phyloP scores from a whole-genome alignment of 2,113 vertebrate species.

The Rostratula benghalensis region DNA sequence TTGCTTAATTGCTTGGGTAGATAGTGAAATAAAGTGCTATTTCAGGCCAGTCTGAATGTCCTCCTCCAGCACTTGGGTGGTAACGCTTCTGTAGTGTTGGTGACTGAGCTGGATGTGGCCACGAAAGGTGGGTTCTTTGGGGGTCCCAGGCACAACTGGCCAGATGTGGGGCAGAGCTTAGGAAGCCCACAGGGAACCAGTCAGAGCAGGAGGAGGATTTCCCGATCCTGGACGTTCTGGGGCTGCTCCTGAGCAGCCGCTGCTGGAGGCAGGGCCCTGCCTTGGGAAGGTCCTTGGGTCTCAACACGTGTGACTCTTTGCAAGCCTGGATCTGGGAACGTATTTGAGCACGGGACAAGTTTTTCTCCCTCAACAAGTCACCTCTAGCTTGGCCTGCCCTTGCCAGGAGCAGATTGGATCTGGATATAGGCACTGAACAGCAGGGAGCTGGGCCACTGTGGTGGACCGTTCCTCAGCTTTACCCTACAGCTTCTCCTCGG shows the following conservation, averaged over 20 bases:
- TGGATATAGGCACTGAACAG: background rate
- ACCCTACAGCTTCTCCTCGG: background rate
- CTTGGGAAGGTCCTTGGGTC: background rate
- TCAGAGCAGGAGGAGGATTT: background rate
- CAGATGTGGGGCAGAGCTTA: background rate
- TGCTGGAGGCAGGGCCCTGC: background rate
- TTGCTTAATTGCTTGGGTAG: background rate
- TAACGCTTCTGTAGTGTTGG: no score
- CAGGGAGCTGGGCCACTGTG: background rate
- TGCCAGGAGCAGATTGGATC: background rate
- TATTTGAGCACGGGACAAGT: background rate
- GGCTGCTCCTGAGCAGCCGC: background rate
- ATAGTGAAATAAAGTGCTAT: background rate
- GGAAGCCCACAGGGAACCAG: background rate
- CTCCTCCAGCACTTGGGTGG: background rate
- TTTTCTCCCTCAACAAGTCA: no score
- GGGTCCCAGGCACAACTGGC: background rate
- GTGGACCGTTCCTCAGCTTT: background rate
- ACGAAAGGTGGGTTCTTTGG: background rate
- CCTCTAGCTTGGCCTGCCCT: background rate
- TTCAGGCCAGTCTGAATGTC: background rate
- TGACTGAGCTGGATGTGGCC: accelerated
- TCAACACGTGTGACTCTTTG: no score
- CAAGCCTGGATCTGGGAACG: background rate
- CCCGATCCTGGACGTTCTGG: accelerated